Percentiles rank a stretch among this genome's conserved stretches.
Conservation (phyloP, 1,140 invertebrate genomes). For the Hirudo medicinalis region DNA sequence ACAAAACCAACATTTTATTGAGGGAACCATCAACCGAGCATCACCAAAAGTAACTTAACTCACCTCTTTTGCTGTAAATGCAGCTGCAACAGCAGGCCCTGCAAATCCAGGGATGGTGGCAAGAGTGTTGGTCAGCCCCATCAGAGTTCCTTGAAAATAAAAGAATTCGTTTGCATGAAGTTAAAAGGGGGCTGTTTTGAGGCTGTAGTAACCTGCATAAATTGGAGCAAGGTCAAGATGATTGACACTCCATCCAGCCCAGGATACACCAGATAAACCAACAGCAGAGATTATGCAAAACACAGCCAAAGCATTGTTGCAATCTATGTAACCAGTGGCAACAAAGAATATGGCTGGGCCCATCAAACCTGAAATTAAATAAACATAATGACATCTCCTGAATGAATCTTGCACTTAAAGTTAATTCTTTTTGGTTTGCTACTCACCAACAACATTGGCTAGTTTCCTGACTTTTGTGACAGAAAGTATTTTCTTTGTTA, state of each 20-base stretch:
- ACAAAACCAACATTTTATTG: neutral
- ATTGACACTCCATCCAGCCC: conserved; percentile 67
- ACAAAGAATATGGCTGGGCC: conserved; percentile 26
- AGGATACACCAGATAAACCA: conserved; percentile 65
- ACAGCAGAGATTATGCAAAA: conserved; percentile 64
- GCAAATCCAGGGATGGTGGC: conserved; percentile 73
- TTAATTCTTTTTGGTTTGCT: conserved; percentile 23
- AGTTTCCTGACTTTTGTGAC: conserved; percentile 40
- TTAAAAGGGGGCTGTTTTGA: neutral
- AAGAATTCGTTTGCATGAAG: neutral
- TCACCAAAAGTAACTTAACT: neutral
- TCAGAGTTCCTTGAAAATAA: conserved; percentile 42
- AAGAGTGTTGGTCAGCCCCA: conserved; percentile 72
- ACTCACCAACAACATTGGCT: conserved; percentile 55
- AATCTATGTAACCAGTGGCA: conserved; percentile 22
- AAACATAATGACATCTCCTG: neutral
- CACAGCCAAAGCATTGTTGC: conserved; percentile 44
- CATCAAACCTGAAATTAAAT: conserved; percentile 20
- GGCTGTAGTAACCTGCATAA: conserved; percentile 29
- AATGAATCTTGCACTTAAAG: neutral
- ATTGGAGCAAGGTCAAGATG: conserved; percentile 67
- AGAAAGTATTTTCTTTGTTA: conserved; percentile 51
- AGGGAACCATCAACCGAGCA: neutral
- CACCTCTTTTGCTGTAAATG: conserved; percentile 48
- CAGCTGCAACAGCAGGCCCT: conserved; percentile 66